Conservation (phyloP, 2,888 invertebrate species). For the Eudasyphora cyanicolor region DNA sequence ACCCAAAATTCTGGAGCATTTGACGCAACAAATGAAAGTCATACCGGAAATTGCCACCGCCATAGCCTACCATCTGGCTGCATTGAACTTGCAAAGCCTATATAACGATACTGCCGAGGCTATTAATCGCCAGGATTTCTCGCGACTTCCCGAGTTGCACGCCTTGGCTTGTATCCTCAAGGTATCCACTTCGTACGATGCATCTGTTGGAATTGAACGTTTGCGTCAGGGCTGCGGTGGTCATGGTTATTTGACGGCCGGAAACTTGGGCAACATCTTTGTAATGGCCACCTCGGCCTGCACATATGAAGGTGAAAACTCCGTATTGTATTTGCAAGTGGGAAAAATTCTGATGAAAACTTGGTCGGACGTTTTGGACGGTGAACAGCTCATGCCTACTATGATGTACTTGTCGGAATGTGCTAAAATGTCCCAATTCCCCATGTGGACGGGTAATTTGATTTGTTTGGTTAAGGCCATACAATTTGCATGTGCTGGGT, state of each 20-base stretch:
- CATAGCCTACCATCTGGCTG: conserved; percentile 87
- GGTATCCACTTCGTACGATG: conserved; percentile 88
- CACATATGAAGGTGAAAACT: conserved; percentile 98
- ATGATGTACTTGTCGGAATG: conserved; percentile 83
- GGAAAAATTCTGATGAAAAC: conserved; percentile 91
- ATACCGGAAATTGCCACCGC: conserved; percentile 89
- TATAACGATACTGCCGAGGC: conserved; percentile 89
- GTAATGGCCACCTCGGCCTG: conserved; percentile 90
- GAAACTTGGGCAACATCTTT: conserved; percentile 91
- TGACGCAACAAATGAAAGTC: conserved; percentile 95
- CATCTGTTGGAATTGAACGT: conserved; percentile 88
- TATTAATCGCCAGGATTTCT: conserved; percentile 88
- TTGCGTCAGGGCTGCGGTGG: conserved; percentile 95
- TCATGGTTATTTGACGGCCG: conserved; percentile 93
- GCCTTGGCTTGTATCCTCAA: conserved; percentile 94
- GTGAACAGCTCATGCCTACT: conserved; percentile 84
- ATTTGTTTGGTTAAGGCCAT: conserved; percentile 79
- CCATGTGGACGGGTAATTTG: conserved; percentile 74
- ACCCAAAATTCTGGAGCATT: conserved; percentile 93
- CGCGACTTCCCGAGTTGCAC: conserved; percentile 90
- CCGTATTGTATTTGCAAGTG: conserved; percentile 93
- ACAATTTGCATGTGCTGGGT: conserved; percentile 66
- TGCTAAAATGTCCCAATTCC: conserved; percentile 66
- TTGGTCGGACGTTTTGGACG: conserved; percentile 84
- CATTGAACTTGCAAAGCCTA: conserved; percentile 84